A percentile compares a stretch with the other conserved stretches of the same genome.
These are phyloP conservation scores for Anorthoa munda DNA, from an alignment of 2,888 invertebrate genomes.

Conservation along the genomic window DNA sequence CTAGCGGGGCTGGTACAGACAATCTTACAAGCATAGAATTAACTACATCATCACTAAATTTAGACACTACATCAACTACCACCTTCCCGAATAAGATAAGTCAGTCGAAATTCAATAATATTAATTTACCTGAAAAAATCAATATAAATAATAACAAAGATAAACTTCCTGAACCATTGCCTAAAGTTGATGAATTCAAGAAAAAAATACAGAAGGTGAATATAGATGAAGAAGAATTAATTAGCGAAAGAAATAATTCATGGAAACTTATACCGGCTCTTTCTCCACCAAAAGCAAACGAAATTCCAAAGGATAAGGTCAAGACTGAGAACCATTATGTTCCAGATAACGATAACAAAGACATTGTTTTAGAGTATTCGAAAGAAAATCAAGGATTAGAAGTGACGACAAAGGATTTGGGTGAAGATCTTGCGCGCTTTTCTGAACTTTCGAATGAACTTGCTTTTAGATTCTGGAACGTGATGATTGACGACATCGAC, in stretches of 20 bases:
- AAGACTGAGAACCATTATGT: conserved; percentile 77
- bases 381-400: conserved; percentile 93
- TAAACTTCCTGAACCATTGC: conserved; percentile 71
- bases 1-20: conserved; percentile 4
- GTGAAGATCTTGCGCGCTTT: conserved; percentile 94
- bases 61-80: conserved; percentile 50
- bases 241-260: conserved; percentile 83
- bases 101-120: conserved; percentile 65
- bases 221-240: conserved; percentile 85
- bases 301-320: conserved; percentile 81
- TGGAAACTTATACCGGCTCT: conserved; percentile 92
- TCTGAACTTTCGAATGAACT: conserved; percentile 95
- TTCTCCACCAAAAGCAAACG: conserved; percentile 86
- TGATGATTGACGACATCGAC: conserved; percentile 93
- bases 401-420: conserved; percentile 93
- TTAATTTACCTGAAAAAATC: conserved; percentile 56
- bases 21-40: conserved; percentile 40
- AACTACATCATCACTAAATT: conserved; percentile 36
- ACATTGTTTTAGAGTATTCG: conserved; percentile 84
- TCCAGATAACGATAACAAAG: conserved; percentile 79
- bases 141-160: conserved; percentile 66
- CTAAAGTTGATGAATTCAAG: conserved; percentile 87
- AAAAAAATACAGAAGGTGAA: conserved; percentile 89
- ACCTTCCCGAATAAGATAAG: conserved; percentile 45
- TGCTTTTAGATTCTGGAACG: conserved; percentile 96